phyloP scores from a whole-genome alignment of 1,140 invertebrate species.

The Euborellia annulipes region DNA sequence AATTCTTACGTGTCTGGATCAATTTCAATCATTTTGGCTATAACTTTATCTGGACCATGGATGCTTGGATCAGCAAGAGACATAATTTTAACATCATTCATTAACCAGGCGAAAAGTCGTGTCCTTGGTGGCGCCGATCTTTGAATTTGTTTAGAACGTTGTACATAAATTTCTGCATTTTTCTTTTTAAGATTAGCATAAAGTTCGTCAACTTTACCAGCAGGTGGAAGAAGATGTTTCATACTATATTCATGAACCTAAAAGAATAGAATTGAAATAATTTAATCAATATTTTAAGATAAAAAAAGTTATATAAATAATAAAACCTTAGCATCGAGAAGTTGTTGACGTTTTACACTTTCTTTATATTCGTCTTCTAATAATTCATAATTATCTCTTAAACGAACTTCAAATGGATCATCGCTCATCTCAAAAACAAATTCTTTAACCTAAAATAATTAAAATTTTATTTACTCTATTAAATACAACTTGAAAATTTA shows the following conservation, averaged over 20 bases:
- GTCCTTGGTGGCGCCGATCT: conserved; percentile 51
- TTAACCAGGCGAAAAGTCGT: conserved; percentile 62
- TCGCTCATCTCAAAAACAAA: conserved; percentile 84
- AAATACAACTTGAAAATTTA: conserved; percentile 10
- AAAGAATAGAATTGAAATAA: conserved; percentile 9
- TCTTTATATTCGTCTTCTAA: conserved; percentile 93
- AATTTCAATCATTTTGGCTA: conserved; percentile 56
- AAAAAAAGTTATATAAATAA: too few species aligned
- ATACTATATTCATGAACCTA: conserved; percentile 37
- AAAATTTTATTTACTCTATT: too few species aligned
- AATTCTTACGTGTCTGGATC: conserved; percentile 49
- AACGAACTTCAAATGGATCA: conserved; percentile 94
- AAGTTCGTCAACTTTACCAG: conserved; percentile 76
- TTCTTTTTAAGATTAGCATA: conserved; percentile 71
- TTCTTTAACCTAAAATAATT: conserved; percentile 45
- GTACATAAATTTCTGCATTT: conserved; percentile 90
- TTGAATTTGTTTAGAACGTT: conserved; percentile 70
- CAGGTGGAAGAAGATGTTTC: conserved; percentile 64
- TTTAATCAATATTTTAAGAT: conserved; percentile 3
- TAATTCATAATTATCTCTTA: conserved; percentile 90
- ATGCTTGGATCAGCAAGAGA: conserved; percentile 73
- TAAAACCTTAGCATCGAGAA: conserved; percentile 73
- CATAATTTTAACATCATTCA: conserved; percentile 63
- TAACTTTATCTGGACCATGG: conserved; percentile 65
- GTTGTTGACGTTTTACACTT: conserved; percentile 75